Evolutionary conservation across 2,797 vertebrate genomes (phyloP).

Genomic region (Sebastes cheni): DNA sequence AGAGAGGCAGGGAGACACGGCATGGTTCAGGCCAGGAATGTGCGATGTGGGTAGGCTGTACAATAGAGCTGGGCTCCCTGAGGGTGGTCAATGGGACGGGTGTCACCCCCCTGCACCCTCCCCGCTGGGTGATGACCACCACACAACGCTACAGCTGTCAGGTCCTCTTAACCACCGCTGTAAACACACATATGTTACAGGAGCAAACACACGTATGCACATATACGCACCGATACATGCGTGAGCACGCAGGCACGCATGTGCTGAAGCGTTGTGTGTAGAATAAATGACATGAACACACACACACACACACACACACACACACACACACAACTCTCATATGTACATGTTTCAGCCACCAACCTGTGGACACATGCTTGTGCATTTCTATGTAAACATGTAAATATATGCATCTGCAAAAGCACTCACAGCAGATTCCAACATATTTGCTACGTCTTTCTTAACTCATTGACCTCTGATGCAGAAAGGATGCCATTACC

Average conservation of each 20-base stretch:
- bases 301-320: neutral
- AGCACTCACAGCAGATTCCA: conserved; percentile 24
- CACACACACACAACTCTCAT: neutral
- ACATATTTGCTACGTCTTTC: conserved; percentile 5
- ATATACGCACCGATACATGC: neutral
- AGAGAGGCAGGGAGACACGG: conserved; percentile 38
- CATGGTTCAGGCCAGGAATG: conserved; percentile 75
- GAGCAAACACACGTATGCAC: conserved; percentile 12
- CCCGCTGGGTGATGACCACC: conserved; percentile 76
- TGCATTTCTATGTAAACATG: neutral
- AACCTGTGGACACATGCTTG: neutral
- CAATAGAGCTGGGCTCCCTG: conserved; percentile 77
- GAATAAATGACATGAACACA: neutral
- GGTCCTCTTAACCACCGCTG: conserved; percentile 65
- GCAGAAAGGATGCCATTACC: conserved; percentile 19
- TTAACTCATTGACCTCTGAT: conserved; percentile 44
- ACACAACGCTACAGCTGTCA: conserved; percentile 76
- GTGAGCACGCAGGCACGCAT: neutral
- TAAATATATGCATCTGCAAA: conserved; percentile 8
- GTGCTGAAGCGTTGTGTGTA: neutral
- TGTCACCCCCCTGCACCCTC: conserved; percentile 73
- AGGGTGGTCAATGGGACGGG: conserved; percentile 71
- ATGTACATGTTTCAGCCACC: neutral
- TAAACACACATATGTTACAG: conserved; percentile 43
- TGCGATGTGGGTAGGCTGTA: conserved; percentile 71